Percentiles rank a stretch among this genome's conserved stretches.
Conservation (phyloP, 2,113 vertebrate genomes). For the Mugil cephalus region DNA sequence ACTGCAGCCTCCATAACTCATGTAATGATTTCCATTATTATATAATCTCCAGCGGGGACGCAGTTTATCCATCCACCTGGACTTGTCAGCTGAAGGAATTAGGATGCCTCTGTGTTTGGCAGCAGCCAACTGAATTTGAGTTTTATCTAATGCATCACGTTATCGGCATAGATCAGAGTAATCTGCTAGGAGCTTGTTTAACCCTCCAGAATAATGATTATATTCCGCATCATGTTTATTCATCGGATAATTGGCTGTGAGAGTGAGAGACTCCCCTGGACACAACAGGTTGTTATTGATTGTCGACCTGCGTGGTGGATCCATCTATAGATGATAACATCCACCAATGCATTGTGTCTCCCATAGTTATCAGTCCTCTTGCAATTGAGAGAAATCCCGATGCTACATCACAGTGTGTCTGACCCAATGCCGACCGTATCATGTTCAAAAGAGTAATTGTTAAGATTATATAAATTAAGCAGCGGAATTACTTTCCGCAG, state of each 20-base stretch:
- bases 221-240: slow-evolving; percentile 4
- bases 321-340: slow-evolving; percentile 6
- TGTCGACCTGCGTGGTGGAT: background rate
- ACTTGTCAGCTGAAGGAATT: slow-evolving; percentile 74
- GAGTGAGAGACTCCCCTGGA: background rate
- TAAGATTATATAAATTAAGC: background rate
- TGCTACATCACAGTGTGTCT: slow-evolving; percentile 24
- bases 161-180: slow-evolving; percentile 25
- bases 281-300: slow-evolving; percentile 15
- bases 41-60: slow-evolving; percentile 50
- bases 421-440: too few species aligned
- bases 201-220: background rate
- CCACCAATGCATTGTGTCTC: background rate
- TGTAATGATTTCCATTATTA: slow-evolving; percentile 44
- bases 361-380: slow-evolving; percentile 2
- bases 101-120: slow-evolving; percentile 47
- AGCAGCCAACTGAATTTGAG: slow-evolving; percentile 42
- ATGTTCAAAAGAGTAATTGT: too few species aligned
- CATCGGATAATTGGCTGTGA: background rate
- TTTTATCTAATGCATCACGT: slow-evolving; percentile 52
- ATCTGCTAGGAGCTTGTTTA: slow-evolving; percentile 20
- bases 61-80: slow-evolving; percentile 75
- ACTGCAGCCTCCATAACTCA: background rate
- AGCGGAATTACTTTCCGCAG: slow-evolving; percentile 3
- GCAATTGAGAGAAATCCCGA: slow-evolving; percentile 20